Conservation (phyloP, 2,888 invertebrate genomes). For the Eupeodes latifasciatus region DNA sequence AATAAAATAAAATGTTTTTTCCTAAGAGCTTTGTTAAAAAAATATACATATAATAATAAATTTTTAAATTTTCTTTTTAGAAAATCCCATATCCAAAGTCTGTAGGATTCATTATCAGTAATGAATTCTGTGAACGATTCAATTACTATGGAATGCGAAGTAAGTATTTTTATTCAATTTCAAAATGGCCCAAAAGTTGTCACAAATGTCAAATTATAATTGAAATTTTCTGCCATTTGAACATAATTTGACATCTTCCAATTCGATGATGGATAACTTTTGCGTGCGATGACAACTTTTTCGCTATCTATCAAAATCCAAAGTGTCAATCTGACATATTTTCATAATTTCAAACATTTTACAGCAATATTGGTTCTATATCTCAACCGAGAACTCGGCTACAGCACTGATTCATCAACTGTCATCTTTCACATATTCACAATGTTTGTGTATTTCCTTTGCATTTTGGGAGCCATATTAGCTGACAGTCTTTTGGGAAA, state of each 20-base stretch:
- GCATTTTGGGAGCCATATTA: conserved; percentile 90
- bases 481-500: conserved; percentile 93
- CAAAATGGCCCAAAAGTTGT: no score
- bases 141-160: conserved; percentile 97
- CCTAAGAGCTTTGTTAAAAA: no score
- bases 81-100: conserved; percentile 88
- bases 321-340: no score
- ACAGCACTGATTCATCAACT: conserved; percentile 88
- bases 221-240: no score
- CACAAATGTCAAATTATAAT: no score
- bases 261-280: no score
- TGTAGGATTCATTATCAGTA: conserved; percentile 94
- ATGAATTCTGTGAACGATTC: conserved; percentile 98
- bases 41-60: background rate
- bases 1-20: background rate
- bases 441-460: conserved; percentile 90
- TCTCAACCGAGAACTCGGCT: conserved; percentile 87
- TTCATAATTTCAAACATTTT: background rate
- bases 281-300: no score
- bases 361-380: conserved; percentile 91
- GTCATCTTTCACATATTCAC: conserved; percentile 90
- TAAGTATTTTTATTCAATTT: conserved; percentile 84
- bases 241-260: no score
- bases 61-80: conserved; percentile 71
- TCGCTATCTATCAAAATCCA: no score